These are phyloP conservation scores for Brachyopa scutellaris DNA, from an alignment of 2,888 invertebrate genomes.

Conservation along the genomic window DNA sequence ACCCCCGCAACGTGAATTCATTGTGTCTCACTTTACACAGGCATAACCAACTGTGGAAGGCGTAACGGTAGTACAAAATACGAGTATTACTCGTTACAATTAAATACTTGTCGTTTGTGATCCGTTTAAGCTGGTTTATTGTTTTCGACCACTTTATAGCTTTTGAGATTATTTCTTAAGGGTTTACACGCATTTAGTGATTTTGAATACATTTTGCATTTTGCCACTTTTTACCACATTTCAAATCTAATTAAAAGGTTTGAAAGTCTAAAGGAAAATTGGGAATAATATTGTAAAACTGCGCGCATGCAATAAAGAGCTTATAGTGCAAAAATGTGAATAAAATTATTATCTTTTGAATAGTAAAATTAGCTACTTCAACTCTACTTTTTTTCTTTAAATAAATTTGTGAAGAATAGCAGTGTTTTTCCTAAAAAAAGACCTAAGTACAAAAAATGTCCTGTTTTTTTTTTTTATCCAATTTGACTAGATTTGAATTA, in stretches of 20 bases:
- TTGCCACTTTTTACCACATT: too few relatives aligned
- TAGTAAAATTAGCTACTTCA: conserved; percentile 2
- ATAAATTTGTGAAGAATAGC: background rate
- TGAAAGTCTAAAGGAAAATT: conserved; percentile 3
- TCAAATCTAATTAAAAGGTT: conserved; percentile 42
- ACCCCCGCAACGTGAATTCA: conserved; percentile 25
- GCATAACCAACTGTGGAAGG: conserved; percentile 29
- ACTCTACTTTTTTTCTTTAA: conserved; percentile 8
- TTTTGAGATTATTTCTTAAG: conserved; percentile 1
- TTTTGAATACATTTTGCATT: conserved; percentile 49
- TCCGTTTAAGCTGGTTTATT: conserved; percentile 56
- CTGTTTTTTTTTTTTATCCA: too few relatives aligned
- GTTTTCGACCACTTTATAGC: conserved; percentile 32
- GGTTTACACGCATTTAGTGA: conserved; percentile 37
- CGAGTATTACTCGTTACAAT: too few relatives aligned
- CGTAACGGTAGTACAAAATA: conserved; percentile 7
- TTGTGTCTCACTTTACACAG: conserved; percentile 36
- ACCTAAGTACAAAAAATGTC: background rate
- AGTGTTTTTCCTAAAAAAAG: background rate
- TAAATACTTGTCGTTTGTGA: conserved; percentile 33
- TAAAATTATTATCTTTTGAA: too few relatives aligned
- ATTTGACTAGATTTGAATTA: too few relatives aligned
- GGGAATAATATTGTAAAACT: background rate
- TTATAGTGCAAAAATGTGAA: conserved; percentile 59
- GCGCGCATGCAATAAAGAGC: conserved; percentile 60